Percentiles rank a stretch among this genome's conserved stretches.
Conservation (phyloP, 2,113 vertebrate genomes). For the Protobothrops flavoviridis region DNA sequence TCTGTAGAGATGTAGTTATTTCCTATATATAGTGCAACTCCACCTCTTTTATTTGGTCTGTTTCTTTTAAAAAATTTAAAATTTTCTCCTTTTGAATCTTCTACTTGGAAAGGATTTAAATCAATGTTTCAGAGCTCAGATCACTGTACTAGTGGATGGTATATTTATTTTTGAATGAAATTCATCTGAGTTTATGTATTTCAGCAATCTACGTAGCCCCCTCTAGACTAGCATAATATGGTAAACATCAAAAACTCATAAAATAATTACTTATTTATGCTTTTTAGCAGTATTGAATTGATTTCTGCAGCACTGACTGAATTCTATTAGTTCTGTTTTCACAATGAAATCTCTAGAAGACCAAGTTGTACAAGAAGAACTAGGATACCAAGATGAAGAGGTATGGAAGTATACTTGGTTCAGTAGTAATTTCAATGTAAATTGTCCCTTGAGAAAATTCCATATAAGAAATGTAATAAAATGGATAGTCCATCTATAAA, state of each 20-base stretch:
- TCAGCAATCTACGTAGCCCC: no score
- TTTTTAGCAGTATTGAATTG: slow-evolving; percentile 36
- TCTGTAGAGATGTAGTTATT: no score
- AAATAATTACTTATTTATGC: slow-evolving; percentile 1
- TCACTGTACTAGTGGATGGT: not conserved
- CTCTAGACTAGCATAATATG: not conserved
- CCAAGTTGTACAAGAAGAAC: slow-evolving; percentile 86
- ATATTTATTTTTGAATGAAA: not conserved
- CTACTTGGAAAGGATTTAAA: not conserved
- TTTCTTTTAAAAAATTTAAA: no score
- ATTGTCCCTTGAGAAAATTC: not conserved
- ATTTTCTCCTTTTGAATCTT: not conserved
- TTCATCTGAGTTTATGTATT: not conserved
- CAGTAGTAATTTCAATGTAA: slow-evolving; percentile 1
- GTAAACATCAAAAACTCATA: not conserved
- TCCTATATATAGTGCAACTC: no score
- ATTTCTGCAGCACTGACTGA: slow-evolving; percentile 50
- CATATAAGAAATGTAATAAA: not conserved
- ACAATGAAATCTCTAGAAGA: slow-evolving; percentile 86
- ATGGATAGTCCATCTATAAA: not conserved
- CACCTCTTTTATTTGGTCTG: no score
- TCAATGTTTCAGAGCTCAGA: not conserved
- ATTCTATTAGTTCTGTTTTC: slow-evolving; percentile 40
- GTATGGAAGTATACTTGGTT: slow-evolving; percentile 62
- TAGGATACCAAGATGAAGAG: slow-evolving; percentile 86